phyloP scores from a whole-genome alignment of 2,888 invertebrate species.

The Deroplatys truncata region DNA sequence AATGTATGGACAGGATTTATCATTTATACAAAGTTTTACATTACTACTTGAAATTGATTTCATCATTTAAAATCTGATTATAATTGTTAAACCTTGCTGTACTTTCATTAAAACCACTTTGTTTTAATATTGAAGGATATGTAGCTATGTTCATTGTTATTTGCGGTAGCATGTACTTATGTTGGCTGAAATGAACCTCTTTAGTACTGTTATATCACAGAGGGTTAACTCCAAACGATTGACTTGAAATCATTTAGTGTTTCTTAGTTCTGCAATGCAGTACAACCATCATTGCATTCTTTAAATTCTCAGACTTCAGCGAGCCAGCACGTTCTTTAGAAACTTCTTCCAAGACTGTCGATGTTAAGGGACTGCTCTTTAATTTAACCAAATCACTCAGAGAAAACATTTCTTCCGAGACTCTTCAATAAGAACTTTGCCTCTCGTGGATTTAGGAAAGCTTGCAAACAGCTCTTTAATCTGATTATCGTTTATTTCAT shows the following conservation, averaged over 20 bases:
- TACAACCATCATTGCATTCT: neutral
- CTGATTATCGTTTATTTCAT: no score
- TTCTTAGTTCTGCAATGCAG: neutral
- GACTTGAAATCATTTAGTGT: neutral
- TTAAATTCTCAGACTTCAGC: neutral
- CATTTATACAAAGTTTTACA: no score
- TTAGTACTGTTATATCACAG: neutral
- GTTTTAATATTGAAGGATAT: no score
- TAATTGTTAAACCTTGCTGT: no score
- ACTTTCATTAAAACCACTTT: no score
- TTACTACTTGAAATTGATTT: no score
- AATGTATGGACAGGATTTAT: no score
- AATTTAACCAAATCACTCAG: neutral
- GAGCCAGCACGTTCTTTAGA: neutral
- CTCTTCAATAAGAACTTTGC: neutral
- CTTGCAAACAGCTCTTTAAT: neutral
- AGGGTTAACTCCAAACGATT: neutral
- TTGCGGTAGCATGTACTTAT: neutral
- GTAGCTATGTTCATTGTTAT: no score
- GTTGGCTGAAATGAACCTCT: neutral
- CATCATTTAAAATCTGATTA: no score
- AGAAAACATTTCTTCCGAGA: neutral
- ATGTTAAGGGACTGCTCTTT: neutral
- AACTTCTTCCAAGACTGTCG: neutral
- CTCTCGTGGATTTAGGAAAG: neutral